Conservation (phyloP, 1,140 invertebrate species). For the Drosophila setifemur region DNA sequence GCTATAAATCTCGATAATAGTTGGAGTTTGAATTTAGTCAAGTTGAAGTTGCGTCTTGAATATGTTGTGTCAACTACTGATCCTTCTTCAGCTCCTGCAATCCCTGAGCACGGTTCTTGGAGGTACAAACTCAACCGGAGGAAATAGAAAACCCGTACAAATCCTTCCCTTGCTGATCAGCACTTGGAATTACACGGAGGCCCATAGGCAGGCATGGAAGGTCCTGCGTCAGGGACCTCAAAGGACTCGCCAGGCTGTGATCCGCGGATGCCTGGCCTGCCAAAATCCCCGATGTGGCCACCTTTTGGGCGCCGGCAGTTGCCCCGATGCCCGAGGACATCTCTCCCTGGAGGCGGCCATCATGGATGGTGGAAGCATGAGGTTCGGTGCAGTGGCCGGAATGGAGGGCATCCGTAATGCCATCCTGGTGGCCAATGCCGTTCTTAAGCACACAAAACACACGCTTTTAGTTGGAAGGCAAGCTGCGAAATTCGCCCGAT, state of each 20-base stretch:
- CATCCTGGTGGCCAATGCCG: constrained; percentile 14
- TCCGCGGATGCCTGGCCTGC: constrained; percentile 22
- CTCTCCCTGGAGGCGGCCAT: constrained; percentile 12
- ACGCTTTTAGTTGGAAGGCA: constrained; percentile 1
- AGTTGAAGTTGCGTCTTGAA: not conserved
- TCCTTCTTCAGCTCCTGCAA: constrained; percentile 1
- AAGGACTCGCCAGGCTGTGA: constrained; percentile 18
- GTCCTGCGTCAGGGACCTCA: not conserved
- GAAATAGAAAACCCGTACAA: not conserved
- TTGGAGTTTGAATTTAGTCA: not conserved
- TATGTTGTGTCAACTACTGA: constrained; percentile 4
- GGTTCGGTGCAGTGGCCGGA: constrained; percentile 7
- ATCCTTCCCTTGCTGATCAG: constrained; percentile 10
- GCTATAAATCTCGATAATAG: too few species aligned
- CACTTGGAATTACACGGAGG: constrained; percentile 34
- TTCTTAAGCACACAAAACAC: constrained; percentile 1
- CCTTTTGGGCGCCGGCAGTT: not conserved
- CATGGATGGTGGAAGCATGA: constrained; percentile 8
- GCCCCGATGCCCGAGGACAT: constrained; percentile 1
- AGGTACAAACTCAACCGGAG: not conserved
- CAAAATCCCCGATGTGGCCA: constrained; percentile 11
- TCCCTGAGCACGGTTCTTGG: not conserved
- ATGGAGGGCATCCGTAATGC: not conserved
- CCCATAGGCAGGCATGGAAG: constrained; percentile 31
- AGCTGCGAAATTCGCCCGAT: not conserved